Conservation (phyloP, 1,140 invertebrate genomes). For the Meteorus sp. region DNA sequence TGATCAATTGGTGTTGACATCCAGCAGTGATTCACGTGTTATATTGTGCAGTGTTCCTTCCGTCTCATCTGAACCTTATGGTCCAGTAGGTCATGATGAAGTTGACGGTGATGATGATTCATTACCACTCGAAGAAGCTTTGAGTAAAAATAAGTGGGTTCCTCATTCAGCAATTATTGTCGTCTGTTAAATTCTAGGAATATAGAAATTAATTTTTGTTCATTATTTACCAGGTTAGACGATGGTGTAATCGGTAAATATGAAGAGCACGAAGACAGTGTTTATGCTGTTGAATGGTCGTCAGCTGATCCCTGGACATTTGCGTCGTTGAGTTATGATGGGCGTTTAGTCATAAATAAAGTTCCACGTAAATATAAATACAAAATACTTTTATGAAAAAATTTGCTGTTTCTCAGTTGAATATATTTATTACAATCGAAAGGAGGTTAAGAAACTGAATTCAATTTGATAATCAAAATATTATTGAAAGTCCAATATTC, state of each 20-base stretch:
- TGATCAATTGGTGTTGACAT: slow-evolving; percentile 93
- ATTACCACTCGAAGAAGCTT: background rate
- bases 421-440: too few species aligned
- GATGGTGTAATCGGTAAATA: slow-evolving; percentile 87
- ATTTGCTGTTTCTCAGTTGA: too few species aligned
- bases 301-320: slow-evolving; percentile 97
- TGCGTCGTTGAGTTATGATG: slow-evolving; percentile 96
- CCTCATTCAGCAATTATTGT: slow-evolving; percentile 1
- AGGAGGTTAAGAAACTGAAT: too few species aligned
- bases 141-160: background rate
- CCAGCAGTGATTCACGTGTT: slow-evolving; percentile 92
- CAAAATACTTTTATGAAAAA: slow-evolving; percentile 78
- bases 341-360: slow-evolving; percentile 86
- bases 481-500: too few species aligned
- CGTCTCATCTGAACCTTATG: slow-evolving; percentile 81
- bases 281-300: slow-evolving; percentile 97
- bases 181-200: too few species aligned
- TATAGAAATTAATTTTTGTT: slow-evolving; percentile 25
- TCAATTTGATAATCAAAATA: too few species aligned
- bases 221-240: slow-evolving; percentile 59
- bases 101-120: slow-evolving; percentile 48
- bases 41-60: slow-evolving; percentile 84
- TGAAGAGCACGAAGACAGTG: slow-evolving; percentile 97
- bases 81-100: slow-evolving; percentile 57
- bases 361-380: slow-evolving; percentile 93